Evolutionary conservation across 2,113 vertebrate genomes (phyloP).

Genomic region (Taurulus bubalis): DNA sequence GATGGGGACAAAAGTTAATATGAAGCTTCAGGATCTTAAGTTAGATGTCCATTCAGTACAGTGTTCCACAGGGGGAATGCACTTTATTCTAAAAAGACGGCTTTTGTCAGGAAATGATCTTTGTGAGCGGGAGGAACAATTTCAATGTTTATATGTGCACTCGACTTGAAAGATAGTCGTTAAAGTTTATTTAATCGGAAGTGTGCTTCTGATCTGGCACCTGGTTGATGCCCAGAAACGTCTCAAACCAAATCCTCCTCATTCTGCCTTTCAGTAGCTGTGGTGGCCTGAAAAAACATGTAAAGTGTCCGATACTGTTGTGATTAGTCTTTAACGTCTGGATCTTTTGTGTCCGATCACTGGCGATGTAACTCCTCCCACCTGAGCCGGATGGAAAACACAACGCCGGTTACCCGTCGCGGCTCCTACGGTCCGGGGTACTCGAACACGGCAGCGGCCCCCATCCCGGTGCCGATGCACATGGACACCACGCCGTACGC

Average conservation of each 20-base stretch:
- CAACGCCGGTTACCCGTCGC: not conserved
- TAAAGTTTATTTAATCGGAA: too few species aligned
- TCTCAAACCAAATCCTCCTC: not conserved
- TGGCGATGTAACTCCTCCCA: not conserved
- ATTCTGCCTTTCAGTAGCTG: not conserved
- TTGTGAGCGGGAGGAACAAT: too few species aligned
- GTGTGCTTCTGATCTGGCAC: too few species aligned
- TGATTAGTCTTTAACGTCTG: not conserved
- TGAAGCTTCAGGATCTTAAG: too few species aligned
- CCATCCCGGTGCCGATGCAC: conserved; percentile 98
- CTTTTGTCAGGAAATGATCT: too few species aligned
- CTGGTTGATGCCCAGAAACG: too few species aligned
- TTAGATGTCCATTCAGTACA: too few species aligned
- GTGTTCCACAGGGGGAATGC: too few species aligned
- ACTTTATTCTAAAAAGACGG: too few species aligned
- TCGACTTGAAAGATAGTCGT: too few species aligned
- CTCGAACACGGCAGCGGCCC: conserved; percentile 92
- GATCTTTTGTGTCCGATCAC: not conserved
- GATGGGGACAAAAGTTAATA: too few species aligned
- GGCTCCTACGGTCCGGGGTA: conserved; percentile 76
- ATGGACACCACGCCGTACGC: conserved; percentile 89
- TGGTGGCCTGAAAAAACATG: not conserved
- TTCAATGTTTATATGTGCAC: too few species aligned
- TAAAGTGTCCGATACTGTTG: not conserved
- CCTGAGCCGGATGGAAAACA: not conserved